phyloP scores from a whole-genome alignment of 2,888 invertebrate genomes.

The Nudaria mundana region DNA sequence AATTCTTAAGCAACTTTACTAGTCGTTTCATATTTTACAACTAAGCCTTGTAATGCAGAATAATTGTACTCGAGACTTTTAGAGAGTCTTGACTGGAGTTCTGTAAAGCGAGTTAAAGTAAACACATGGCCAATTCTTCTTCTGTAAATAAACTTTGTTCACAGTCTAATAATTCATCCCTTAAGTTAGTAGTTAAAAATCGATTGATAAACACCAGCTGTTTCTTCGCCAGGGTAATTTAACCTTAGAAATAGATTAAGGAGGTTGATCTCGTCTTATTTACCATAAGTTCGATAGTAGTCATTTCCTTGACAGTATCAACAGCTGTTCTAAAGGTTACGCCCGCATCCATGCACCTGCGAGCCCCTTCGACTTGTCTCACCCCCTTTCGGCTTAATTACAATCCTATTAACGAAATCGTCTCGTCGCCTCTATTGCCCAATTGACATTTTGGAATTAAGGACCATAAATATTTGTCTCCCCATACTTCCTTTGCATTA shows the following conservation, averaged over 20 bases:
- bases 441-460: conserved; percentile 49
- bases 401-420: conserved; percentile 66
- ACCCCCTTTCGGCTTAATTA: conserved; percentile 59
- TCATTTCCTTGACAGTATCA: conserved; percentile 59
- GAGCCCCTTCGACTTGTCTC: conserved; percentile 39
- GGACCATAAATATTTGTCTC: conserved; percentile 45
- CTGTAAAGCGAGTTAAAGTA: too few relatives aligned
- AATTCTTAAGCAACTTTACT: too few relatives aligned
- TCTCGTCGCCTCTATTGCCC: conserved; percentile 46
- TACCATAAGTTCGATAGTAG: conserved; percentile 47
- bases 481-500: conserved; percentile 37
- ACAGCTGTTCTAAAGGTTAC: conserved; percentile 76
- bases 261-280: conserved; percentile 44
- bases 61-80: too few relatives aligned
- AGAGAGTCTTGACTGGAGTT: too few relatives aligned
- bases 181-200: too few relatives aligned
- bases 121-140: not conserved
- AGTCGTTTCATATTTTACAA: too few relatives aligned
- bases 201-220: conserved; percentile 34
- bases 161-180: too few relatives aligned
- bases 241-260: conserved; percentile 63
- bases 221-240: conserved; percentile 28
- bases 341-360: conserved; percentile 74
- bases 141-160: not conserved
- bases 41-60: too few relatives aligned